Base-by-base conservation (phyloP, 2,888 invertebrate species). In the Tiliacea aurago region DNA sequence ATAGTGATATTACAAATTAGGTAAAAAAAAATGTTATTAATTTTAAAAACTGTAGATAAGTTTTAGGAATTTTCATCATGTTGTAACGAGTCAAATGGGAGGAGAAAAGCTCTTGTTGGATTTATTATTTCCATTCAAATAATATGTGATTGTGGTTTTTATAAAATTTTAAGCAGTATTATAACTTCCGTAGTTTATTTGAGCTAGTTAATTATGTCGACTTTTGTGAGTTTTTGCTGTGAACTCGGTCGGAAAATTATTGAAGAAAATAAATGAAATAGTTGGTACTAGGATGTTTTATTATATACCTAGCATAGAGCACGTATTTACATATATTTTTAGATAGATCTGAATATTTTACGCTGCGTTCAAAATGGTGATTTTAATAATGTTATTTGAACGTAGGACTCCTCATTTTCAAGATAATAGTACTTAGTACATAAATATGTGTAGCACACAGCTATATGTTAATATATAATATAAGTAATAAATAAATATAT, bases 1-100 rank as follows among this genome's bases (percentile, higher is more conserved):
- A 94, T 96, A 96, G 95, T 95, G 95, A 95, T 95, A 96, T 93
- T 95, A 95, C 93, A 93, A 93, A 92, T 92, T 95, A 95, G 94
- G 94, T 92, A 91, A 93, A 84, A 86, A 93, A 93, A 93, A 93
- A 94, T 95, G 95, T 95, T 96, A 95, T 95, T 95, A 92, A 95
- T 95, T 95, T 94, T 90, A 93, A 91, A 78, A 84, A 94, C 87
- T 83, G 93, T 95, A 95, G 95, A 88, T 95, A 95, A 94, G 93
- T 91, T 92, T 85, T 94, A 95, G 95, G 88, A 88, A 93, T 93
- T 94, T 95, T 93, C 94, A 95, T 94, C 93, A 92, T 93, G 94
- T 94, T 95, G 92, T 94, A 93, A 92, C 85, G 90, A 91, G 83
- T 83, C 86, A 90, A 85, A 75, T 81, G 83, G 84, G 76, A 69